phyloP scores from a whole-genome alignment of 2,113 vertebrate genomes.

The Corythornis vintsioides region DNA sequence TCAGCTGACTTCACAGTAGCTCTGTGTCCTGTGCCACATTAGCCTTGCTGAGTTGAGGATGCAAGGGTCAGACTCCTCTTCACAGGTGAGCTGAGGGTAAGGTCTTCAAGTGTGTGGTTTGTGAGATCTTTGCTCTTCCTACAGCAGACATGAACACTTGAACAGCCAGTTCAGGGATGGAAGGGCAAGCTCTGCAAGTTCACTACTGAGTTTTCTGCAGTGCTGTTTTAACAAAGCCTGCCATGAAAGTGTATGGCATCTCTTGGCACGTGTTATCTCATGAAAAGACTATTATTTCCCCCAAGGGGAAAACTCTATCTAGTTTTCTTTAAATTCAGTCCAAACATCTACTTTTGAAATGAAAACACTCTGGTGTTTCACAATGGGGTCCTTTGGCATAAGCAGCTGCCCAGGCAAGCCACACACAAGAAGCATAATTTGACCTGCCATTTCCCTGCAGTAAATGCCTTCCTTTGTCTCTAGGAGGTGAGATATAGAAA shows the following conservation, averaged over 20 bases:
- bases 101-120: rapidly evolving
- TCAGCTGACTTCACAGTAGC: background rate
- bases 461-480: conserved; percentile 76
- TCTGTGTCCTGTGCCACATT: rapidly evolving
- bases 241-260: conserved; percentile 21
- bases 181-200: background rate
- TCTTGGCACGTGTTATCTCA: conserved; percentile 34
- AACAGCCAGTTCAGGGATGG: background rate
- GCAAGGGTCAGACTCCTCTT: background rate
- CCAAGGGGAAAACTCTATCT: conserved; percentile 59
- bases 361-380: conserved; percentile 26
- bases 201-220: background rate
- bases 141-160: background rate
- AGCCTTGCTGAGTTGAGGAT: background rate
- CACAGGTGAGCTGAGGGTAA: background rate
- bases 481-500: conserved; percentile 78
- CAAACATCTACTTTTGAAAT: conserved; percentile 76
- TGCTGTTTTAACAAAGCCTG: background rate
- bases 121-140: background rate
- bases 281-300: conserved; percentile 78
- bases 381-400: conserved; percentile 55
- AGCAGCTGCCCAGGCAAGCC: conserved; percentile 71
- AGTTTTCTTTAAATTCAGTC: conserved; percentile 82
- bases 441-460: conserved; percentile 81
- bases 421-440: conserved; percentile 71